Conservation (phyloP, 1,140 invertebrate genomes). For the Phenacoccus solenopsis region DNA sequence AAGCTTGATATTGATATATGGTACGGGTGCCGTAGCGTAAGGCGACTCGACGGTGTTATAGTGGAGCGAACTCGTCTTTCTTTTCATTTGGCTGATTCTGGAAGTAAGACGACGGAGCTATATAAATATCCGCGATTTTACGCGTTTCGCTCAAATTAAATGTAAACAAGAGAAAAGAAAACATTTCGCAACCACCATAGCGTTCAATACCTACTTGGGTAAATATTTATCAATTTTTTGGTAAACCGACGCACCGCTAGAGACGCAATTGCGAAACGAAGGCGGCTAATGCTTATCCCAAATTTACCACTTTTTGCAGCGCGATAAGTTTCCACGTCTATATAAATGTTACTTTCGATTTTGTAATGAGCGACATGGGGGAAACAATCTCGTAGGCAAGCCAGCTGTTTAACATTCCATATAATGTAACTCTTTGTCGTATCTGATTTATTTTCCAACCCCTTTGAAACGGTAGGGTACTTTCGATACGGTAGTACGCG, state of each 20-base stretch:
- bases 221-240: slow-evolving; percentile 4
- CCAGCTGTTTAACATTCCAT: background rate
- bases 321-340: background rate
- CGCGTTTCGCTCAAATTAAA: background rate
- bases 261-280: background rate
- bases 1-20: background rate
- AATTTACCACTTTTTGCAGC: background rate
- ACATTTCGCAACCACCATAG: background rate
- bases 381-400: background rate
- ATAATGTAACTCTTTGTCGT: background rate
- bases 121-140: background rate
- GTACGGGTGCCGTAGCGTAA: too few relatives aligned
- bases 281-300: background rate
- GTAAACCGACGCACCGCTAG: background rate
- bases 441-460: background rate
- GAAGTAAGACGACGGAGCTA: background rate
- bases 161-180: background rate
- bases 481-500: background rate
- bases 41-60: too few relatives aligned
- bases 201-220: background rate
- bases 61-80: background rate
- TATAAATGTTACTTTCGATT: background rate
- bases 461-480: background rate
- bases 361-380: background rate
- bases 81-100: background rate